Evolutionary conservation across 2,113 vertebrate genomes (phyloP).

Genomic region (Cynoglossus semilaevis): DNA sequence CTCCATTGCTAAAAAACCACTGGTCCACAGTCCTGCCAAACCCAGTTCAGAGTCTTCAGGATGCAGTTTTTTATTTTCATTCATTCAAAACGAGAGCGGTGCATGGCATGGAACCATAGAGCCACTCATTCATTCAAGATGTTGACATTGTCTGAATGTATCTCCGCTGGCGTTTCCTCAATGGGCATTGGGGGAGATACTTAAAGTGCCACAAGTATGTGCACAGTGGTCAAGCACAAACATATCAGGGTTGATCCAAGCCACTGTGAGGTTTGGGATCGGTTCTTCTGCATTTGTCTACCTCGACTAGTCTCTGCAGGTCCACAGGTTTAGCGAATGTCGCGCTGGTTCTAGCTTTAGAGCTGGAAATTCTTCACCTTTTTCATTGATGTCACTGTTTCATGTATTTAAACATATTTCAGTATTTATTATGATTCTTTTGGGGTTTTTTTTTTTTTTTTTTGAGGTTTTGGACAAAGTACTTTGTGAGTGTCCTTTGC

Average conservation of each 20-base stretch:
- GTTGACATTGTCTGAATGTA: constrained; percentile 73
- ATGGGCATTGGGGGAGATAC: constrained; percentile 68
- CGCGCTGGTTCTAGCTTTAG: constrained; percentile 21
- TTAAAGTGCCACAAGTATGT: constrained; percentile 67
- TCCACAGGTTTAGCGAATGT: constrained; percentile 39
- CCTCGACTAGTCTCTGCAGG: constrained; percentile 63
- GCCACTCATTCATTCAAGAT: constrained; percentile 67
- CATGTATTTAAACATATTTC: constrained; percentile 20
- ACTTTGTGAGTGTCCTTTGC: constrained; percentile 25
- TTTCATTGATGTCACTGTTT: neutral
- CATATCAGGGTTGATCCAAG: constrained; percentile 65
- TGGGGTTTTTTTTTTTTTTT: constrained; percentile 25
- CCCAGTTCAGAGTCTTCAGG: constrained; percentile 51
- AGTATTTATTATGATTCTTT: constrained; percentile 61
- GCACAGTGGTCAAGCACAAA: constrained; percentile 61
- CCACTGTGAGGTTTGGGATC: constrained; percentile 48
- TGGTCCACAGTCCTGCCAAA: constrained; percentile 54
- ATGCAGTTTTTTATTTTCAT: constrained; percentile 35
- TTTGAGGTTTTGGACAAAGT: constrained; percentile 1
- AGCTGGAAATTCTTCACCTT: constrained; percentile 13
- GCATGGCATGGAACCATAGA: constrained; percentile 56
- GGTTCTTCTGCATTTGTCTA: constrained; percentile 65
- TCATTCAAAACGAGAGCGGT: constrained; percentile 58
- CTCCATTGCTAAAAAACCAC: constrained; percentile 69
- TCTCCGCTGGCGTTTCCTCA: constrained; percentile 72